Evolutionary conservation across 2,888 invertebrate genomes (phyloP), one percentile per base, ranked within the genome.

Genomic region (Harpalus rubripes): DNA sequence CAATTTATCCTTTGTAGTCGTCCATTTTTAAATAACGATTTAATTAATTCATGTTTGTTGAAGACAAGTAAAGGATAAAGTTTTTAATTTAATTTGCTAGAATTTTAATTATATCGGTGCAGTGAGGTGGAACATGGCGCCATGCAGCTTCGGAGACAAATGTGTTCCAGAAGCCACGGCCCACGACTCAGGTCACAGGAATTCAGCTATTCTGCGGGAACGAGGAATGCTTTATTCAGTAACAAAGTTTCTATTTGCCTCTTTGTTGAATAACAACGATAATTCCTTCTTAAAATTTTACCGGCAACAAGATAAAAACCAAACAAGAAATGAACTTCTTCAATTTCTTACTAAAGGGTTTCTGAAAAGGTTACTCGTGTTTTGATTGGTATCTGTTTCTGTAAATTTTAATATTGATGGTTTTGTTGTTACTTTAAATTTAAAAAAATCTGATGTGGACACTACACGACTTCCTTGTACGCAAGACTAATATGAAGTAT

Each of bases 51-150:
- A 15, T 68, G 68, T 68, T 68, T 68, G 32, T 15, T 68, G 68
- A 68, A 68, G 68, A 68, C 68, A 68, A 68, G 39, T 68, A 68
- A 39, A 39, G 39, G 68, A 68, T 68, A 39, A 68, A 68, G 68
- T 68, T 68, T 63, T 68, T 39, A 68, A 68, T 68, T 68, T 68
- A 68, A 68, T 68, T 68, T 68, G 68, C 41, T 39, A 39, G 26
- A 68, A 32, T 68, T 68, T 68, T 68, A 68, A 68, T 68, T 39
- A 68, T 68, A 68, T 68, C 32, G 68, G 68, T 68, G 68, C 68
- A 68, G 68, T 39, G 68, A 63, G 39, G 68, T 32, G 59, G 15
- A 7, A 16, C 59, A 59, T 4, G 2, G 59, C 59, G 10, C 32
- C 44, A 12, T 52, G 44, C 44, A 52, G 44, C 44, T 52, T 15